Conservation (phyloP, 1,140 invertebrate genomes). For the Grapholita molesta region DNA sequence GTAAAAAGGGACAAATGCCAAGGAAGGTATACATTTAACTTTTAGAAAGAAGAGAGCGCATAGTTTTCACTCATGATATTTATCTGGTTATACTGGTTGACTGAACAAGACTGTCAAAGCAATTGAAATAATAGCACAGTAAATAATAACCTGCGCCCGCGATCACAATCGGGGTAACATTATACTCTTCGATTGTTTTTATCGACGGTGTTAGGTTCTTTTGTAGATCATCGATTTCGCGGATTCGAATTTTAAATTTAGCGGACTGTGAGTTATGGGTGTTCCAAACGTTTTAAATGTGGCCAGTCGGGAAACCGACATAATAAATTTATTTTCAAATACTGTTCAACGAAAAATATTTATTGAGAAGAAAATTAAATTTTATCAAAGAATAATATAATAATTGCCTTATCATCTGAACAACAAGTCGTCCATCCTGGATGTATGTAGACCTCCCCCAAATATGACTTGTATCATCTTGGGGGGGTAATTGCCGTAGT, state of each 20-base stretch:
- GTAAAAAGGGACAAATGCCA: no score
- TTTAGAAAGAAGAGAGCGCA: no score
- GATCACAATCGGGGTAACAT: constrained; percentile 15
- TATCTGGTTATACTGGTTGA: no score
- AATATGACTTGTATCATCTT: no score
- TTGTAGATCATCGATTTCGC: constrained; percentile 7
- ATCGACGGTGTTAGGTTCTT: constrained; percentile 11
- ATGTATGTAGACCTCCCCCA: no score
- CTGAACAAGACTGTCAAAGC: not conserved
- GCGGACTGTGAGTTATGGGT: not conserved
- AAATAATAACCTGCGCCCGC: constrained; percentile 7
- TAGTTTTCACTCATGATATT: no score
- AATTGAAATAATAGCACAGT: not conserved
- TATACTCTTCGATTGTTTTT: constrained; percentile 15
- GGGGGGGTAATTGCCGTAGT: no score
- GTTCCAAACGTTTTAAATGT: not conserved
- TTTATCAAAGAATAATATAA: no score
- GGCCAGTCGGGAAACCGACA: not conserved
- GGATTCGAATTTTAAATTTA: not conserved
- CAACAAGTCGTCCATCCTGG: no score
- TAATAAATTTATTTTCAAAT: not conserved
- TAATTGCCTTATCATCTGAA: no score
- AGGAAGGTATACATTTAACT: no score
- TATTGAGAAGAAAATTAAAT: no score
- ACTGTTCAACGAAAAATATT: not conserved